Base-by-base conservation (phyloP, 2,113 vertebrate genomes). In the Telmatochromis sp. region DNA sequence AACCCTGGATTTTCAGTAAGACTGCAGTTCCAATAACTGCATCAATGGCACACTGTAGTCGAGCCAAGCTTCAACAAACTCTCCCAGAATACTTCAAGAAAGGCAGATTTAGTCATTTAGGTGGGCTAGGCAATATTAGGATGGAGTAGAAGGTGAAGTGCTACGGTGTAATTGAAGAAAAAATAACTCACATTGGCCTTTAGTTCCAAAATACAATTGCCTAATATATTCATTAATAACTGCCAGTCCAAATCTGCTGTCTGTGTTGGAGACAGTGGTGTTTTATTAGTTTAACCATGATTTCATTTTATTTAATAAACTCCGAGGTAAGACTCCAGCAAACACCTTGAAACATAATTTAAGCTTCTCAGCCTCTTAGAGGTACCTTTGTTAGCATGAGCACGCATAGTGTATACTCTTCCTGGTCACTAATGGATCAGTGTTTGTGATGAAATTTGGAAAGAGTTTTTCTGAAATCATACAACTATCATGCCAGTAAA, bases 41-140 rank as follows among this genome's bases (percentile, higher is more conserved):
- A 75, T 73, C 33, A 35, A 19, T 40, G 11, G 21, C 53, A 37
- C 15, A 35, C 21, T 63, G 65, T 57, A 90, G 40, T 87, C 13
- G 81, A 83, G 75, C 45, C 55, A 80, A 21, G 73, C 14, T 75
- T 79, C 6, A 3, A 14, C 12, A 58, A 91, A 81, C 82, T 35
- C 88, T 58, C 57, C 57, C 55, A 2, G 6, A 87, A 81, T 53
- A 31, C 53, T 57, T 17, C 12, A 75, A 90, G 12, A 14, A 42
- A 73, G 73, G 73, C 26, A 19, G 26, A 51, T 51, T 78, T 49
- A 51, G 42, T 31, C 45, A 49, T 78, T 78, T 51, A 11, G 17
- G 73, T 51, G 45, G 23, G 0, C 17, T 19, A 31, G 45, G 73
- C 73, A 78, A 31, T n/a, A 78, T n/a, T 78, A 31, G 23, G 70